phyloP scores from a whole-genome alignment of 1,140 invertebrate species.

The Drosophila ficusphila region DNA sequence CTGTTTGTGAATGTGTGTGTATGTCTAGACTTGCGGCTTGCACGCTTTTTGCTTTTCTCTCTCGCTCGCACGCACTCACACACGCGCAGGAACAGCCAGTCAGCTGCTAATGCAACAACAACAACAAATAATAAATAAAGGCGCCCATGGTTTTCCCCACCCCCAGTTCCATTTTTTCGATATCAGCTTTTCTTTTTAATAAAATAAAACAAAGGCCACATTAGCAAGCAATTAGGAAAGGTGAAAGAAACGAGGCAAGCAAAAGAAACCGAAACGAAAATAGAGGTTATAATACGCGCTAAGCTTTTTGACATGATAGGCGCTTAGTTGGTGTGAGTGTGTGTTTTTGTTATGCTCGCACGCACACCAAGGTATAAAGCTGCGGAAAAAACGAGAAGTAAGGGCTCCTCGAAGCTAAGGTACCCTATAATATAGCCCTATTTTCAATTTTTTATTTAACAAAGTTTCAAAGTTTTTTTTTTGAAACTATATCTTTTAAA shows the following conservation, averaged over 20 bases:
- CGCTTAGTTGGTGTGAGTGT: conserved; percentile 46
- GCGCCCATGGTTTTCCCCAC: conserved; percentile 12
- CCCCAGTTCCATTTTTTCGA: conserved; percentile 11
- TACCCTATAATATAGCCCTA: conserved; percentile 22
- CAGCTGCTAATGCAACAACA: conserved; percentile 68
- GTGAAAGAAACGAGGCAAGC: conserved; percentile 47
- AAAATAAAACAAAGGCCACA: conserved; percentile 59
- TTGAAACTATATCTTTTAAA: no score
- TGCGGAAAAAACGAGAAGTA: conserved; percentile 19
- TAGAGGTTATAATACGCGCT: conserved; percentile 80
- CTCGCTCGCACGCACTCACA: conserved; percentile 16
- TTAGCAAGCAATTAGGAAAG: conserved; percentile 66
- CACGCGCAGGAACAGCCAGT: conserved; percentile 37
- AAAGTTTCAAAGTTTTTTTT: no score
- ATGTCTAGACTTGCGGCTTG: conserved; percentile 48
- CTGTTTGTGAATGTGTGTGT: conserved; percentile 34
- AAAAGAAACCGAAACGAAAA: conserved; percentile 58
- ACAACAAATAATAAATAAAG: conserved; percentile 68
- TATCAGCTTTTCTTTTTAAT: conserved; percentile 32
- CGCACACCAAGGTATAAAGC: conserved; percentile 21
- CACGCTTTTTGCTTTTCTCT: conserved; percentile 45
- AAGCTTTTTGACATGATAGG: conserved; percentile 76
- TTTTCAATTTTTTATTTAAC: no score
- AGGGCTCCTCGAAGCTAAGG: no score
- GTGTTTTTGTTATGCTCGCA: conserved; percentile 57